Evolutionary conservation across 2,797 vertebrate genomes (phyloP).

Genomic region (Graptemys geographica): DNA sequence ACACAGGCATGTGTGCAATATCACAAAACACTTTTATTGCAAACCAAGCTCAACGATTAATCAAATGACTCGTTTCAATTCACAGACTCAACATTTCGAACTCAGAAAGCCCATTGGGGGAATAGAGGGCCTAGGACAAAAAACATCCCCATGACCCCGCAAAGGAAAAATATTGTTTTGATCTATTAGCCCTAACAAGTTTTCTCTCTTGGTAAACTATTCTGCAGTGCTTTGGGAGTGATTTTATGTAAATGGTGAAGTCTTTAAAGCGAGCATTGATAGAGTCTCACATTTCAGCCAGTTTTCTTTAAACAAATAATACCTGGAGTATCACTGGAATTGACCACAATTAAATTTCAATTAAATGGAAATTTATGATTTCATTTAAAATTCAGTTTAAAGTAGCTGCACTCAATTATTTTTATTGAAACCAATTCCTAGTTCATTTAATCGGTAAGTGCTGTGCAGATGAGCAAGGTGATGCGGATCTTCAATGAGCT

Average conservation of each 20-base stretch:
- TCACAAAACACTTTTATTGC: neutral
- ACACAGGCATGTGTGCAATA: neutral
- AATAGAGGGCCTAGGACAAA: neutral
- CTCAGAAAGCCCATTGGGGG: neutral
- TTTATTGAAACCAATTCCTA: neutral
- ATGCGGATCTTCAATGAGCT: neutral
- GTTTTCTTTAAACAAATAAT: conserved; percentile 33
- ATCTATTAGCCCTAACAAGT: neutral
- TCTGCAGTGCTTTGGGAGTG: neutral
- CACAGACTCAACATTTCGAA: neutral
- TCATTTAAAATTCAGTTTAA: neutral
- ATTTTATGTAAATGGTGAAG: neutral
- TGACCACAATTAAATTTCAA: conserved; percentile 25
- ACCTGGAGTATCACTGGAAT: conserved; percentile 13
- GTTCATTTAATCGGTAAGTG: neutral
- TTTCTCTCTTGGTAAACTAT: neutral
- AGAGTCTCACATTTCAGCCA: neutral
- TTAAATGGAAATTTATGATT: conserved; percentile 34
- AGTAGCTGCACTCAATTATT: neutral
- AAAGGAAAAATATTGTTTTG: neutral
- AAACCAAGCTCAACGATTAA: neutral
- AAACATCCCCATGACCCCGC: neutral
- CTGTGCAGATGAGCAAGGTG: neutral
- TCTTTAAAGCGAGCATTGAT: neutral
- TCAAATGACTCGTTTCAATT: neutral